phyloP scores from a whole-genome alignment of 2,797 vertebrate genomes.

The Lithobates sylvaticus region DNA sequence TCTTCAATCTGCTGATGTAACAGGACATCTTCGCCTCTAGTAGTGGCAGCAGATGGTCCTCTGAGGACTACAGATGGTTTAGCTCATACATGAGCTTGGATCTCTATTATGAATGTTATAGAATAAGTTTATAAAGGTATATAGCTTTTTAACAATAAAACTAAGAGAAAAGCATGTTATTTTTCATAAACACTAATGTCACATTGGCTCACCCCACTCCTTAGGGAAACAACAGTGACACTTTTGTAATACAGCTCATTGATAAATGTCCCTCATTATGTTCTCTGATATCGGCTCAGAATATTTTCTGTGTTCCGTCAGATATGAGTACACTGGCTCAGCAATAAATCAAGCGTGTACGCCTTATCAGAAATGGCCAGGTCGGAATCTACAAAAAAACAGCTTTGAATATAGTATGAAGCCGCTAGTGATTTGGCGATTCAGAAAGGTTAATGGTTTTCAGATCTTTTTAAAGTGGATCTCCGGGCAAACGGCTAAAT shows the following conservation, averaged over 20 bases:
- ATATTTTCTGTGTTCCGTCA: neutral
- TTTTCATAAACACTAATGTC: neutral
- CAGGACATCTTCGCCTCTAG: too few species aligned
- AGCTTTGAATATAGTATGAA: neutral
- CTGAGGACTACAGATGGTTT: too few species aligned
- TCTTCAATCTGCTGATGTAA: too few species aligned
- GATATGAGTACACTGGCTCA: neutral
- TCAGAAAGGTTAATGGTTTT: neutral
- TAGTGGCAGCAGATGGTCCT: too few species aligned
- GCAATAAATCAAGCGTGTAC: neutral
- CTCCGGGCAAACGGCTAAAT: too few species aligned
- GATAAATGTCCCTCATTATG: constrained; percentile 12
- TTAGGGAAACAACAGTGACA: neutral
- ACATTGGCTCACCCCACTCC: neutral
- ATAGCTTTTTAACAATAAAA: neutral
- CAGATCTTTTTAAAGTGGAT: neutral
- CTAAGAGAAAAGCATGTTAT: neutral
- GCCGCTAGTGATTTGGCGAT: neutral
- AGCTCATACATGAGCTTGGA: too few species aligned
- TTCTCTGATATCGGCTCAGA: constrained; percentile 4
- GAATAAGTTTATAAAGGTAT: neutral
- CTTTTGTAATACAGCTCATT: neutral
- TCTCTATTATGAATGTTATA: neutral
- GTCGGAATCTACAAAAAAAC: neutral
- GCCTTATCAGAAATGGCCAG: neutral